Conservation (phyloP, 2,113 vertebrate genomes). For the Dendropsophus ebraccatus region DNA sequence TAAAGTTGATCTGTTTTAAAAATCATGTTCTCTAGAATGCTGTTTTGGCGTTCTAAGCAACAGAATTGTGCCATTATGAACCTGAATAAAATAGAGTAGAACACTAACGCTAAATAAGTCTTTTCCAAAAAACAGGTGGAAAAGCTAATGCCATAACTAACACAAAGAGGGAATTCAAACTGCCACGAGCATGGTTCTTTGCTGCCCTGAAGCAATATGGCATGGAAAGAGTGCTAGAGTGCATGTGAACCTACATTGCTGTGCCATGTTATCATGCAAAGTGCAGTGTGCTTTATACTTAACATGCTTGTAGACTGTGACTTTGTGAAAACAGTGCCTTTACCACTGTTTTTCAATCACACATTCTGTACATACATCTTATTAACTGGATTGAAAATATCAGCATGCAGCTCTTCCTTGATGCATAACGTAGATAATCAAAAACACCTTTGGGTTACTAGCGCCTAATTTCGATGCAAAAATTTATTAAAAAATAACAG, state of each 20-base stretch:
- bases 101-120: neutral
- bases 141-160: neutral
- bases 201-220: conserved; percentile 43
- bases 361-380: conserved; percentile 32
- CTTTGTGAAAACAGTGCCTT: conserved; percentile 24
- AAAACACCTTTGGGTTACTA: neutral
- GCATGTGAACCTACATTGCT: conserved; percentile 49
- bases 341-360: conserved; percentile 41
- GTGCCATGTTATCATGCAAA: conserved; percentile 55
- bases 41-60: neutral
- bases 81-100: conserved; percentile 7
- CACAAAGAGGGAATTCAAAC: conserved; percentile 59
- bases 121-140: conserved; percentile 26
- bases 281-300: conserved; percentile 52
- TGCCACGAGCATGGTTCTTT: conserved; percentile 42
- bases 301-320: conserved; percentile 35
- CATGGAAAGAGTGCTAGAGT: conserved; percentile 47
- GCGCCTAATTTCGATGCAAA: conserved; percentile 1
- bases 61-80: neutral
- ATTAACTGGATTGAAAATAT: conserved; percentile 19
- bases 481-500: neutral
- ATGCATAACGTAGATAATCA: conserved; percentile 24
- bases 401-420: conserved; percentile 51
- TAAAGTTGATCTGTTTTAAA: conserved; percentile 2
- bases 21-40: neutral